These are phyloP conservation scores for Hippasteria phrygiana DNA, from an alignment of 53 echinoderm and acorn worm genomes.

Conservation along the genomic window DNA sequence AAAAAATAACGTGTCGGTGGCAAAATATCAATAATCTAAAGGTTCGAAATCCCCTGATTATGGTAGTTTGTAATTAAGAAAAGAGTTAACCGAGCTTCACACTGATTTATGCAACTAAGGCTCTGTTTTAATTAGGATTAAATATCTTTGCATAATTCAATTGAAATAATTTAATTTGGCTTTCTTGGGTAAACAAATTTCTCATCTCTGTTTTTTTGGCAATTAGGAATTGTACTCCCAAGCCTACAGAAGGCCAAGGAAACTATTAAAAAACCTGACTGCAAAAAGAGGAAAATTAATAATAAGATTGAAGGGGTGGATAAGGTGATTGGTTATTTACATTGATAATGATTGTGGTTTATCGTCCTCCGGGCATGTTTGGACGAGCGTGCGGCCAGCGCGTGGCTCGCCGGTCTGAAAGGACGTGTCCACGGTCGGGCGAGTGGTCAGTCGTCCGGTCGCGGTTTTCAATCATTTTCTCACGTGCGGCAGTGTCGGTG, in stretches of 20 bases:
- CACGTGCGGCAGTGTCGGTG: not conserved
- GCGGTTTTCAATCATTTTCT: not conserved
- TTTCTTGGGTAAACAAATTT: not conserved
- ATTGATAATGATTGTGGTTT: slow-evolving; percentile 24
- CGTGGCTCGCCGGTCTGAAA: slow-evolving; percentile 5
- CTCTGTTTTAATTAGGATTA: not conserved
- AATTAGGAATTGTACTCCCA: not conserved
- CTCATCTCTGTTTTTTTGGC: slow-evolving; percentile 5
- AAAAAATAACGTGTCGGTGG: too few species aligned
- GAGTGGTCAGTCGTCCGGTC: slow-evolving; percentile 1
- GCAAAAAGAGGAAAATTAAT: not conserved
- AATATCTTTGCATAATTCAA: not conserved
- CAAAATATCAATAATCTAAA: too few species aligned
- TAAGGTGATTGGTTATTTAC: slow-evolving; percentile 27
- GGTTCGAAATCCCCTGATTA: not conserved
- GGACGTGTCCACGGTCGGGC: not conserved
- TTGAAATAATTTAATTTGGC: not conserved
- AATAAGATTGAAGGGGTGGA: slow-evolving; percentile 8
- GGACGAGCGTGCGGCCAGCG: not conserved
- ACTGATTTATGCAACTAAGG: not conserved
- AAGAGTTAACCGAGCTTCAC: not conserved
- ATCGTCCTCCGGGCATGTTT: slow-evolving; percentile 5
- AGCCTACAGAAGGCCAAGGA: not conserved
- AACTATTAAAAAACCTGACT: not conserved
- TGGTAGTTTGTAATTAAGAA: not conserved